A percentile compares a stretch with the other conserved stretches of the same genome.
These are phyloP conservation scores for Vidua chalybeata DNA, from an alignment of 2,113 vertebrate genomes.

Conservation along the genomic window DNA sequence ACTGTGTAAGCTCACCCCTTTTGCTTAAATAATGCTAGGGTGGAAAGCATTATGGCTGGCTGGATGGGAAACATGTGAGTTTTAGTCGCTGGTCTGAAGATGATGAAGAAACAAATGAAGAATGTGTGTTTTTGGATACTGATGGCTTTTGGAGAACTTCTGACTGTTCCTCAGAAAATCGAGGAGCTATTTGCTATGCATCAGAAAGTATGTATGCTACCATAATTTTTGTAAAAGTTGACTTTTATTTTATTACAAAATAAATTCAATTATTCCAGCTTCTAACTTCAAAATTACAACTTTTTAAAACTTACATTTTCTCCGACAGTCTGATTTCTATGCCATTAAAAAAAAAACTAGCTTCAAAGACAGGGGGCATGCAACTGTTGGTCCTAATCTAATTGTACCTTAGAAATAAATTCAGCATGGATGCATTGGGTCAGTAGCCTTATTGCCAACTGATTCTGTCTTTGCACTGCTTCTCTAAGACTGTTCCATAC, in stretches of 20 bases:
- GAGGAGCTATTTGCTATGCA: slow-evolving; percentile 87
- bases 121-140: slow-evolving; percentile 87
- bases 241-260: background rate
- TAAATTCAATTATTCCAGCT: background rate
- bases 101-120: slow-evolving; percentile 65
- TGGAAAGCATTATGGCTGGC: slow-evolving; percentile 88
- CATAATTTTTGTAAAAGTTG: background rate
- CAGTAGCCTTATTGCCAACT: background rate
- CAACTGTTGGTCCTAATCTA: background rate
- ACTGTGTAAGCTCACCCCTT: background rate
- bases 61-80: slow-evolving; percentile 83
- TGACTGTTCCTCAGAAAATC: slow-evolving; percentile 77
- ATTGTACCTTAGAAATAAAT: background rate
- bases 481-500: background rate
- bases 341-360: background rate
- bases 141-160: slow-evolving; percentile 93
- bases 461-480: background rate
- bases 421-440: background rate
- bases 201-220: slow-evolving; percentile 77
- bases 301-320: background rate
- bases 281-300: background rate
- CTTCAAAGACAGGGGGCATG: background rate
- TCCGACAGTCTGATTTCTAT: background rate
- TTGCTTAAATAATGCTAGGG: slow-evolving; percentile 70
- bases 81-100: slow-evolving; percentile 89